phyloP scores from a whole-genome alignment of 2,797 vertebrate species.

The Chaenodraco wilsoni region DNA sequence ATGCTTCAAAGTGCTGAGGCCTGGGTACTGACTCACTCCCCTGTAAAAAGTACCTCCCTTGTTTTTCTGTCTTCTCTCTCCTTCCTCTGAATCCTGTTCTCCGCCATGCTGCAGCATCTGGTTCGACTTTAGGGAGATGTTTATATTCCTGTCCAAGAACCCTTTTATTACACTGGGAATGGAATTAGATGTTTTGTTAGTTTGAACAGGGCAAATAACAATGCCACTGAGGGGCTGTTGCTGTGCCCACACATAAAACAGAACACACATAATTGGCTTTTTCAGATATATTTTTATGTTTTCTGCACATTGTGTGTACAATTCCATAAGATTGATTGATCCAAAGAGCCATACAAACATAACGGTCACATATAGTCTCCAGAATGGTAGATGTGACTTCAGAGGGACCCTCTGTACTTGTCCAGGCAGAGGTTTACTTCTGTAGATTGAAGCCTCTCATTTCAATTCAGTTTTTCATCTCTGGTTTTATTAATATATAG shows the following conservation, averaged over 20 bases:
- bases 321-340: not conserved
- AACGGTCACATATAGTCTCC: slow-evolving; percentile 34
- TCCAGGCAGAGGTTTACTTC: slow-evolving; percentile 3
- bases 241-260: slow-evolving; percentile 49
- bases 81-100: slow-evolving; percentile 57
- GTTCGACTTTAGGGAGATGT: slow-evolving; percentile 85
- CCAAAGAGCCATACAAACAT: slow-evolving; percentile 7
- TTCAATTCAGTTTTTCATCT: slow-evolving; percentile 6
- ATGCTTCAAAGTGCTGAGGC: slow-evolving; percentile 44
- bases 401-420: not conserved
- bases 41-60: slow-evolving; percentile 78
- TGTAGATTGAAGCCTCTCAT: not conserved
- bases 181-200: slow-evolving; percentile 85
- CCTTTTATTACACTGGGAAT: slow-evolving; percentile 84
- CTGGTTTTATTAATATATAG: not conserved
- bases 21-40: slow-evolving; percentile 79
- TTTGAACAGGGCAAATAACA: slow-evolving; percentile 76
- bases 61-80: slow-evolving; percentile 72
- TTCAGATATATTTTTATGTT: slow-evolving; percentile 7
- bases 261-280: not conserved
- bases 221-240: slow-evolving; percentile 63
- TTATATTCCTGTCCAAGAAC: slow-evolving; percentile 84
- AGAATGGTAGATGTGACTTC: slow-evolving; percentile 36
- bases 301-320: not conserved
- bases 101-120: slow-evolving; percentile 82